These are phyloP conservation scores for Spilogale gracilis DNA, from an alignment of 2,113 vertebrate species.

Conservation along the genomic window DNA sequence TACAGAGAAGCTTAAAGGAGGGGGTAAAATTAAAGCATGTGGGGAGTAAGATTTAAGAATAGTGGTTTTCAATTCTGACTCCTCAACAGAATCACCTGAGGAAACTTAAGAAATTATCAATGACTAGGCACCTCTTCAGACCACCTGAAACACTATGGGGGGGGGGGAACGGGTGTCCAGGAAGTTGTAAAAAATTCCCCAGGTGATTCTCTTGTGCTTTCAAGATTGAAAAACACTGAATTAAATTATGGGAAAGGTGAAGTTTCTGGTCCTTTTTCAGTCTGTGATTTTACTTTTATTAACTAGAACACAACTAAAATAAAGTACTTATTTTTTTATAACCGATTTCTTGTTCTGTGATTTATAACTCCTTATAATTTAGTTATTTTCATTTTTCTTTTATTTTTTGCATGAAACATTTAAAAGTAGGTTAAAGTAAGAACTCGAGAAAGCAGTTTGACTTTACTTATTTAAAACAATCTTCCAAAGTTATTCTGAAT, in stretches of 20 bases:
- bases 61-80: background rate
- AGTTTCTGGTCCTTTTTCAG: background rate
- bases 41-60: background rate
- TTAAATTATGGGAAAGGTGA: background rate
- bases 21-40: background rate
- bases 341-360: background rate
- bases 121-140: background rate
- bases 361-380: background rate
- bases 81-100: background rate
- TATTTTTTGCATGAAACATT: background rate
- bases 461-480: background rate
- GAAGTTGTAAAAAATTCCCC: background rate
- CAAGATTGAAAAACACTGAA: background rate
- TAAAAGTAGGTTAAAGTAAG: constrained; percentile 2
- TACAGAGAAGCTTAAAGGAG: background rate
- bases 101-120: background rate
- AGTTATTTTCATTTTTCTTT: background rate
- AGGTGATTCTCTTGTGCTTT: background rate
- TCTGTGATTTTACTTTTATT: background rate
- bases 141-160: background rate
- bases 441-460: background rate
- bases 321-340: background rate
- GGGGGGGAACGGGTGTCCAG: background rate
- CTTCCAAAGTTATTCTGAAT: constrained; percentile 25
- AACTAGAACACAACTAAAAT: background rate